Base-by-base conservation (phyloP, 2,113 vertebrate species). In the Tragelaphus buxtoni region DNA sequence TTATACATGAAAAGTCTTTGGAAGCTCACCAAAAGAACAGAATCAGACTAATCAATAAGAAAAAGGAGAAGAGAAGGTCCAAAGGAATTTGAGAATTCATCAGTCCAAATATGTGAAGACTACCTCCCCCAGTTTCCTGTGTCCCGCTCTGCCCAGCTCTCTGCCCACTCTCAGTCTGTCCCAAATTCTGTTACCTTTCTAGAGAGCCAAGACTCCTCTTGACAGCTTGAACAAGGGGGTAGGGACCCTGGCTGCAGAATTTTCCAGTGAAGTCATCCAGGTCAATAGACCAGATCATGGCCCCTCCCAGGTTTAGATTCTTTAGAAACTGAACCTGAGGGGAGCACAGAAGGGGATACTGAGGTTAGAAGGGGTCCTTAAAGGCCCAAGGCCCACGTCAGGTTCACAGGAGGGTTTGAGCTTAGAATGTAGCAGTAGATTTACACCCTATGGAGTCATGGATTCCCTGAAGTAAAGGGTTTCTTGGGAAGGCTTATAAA, bases 261-360 rank as follows among this genome's bases (percentile, higher is more conserved):
- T 88, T 28, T n/a, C 98, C 99, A 22, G 63, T 61, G 76, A 99
- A 99, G 98, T 99, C 99, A 93, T 99, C 99, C 96, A 99, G 92
- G 96, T 99, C 99, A 95, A 99, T 88, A 42, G 98, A 97, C 99
- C 98, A 99, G 39, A 99, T 98, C 96, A 98, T 98, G 56, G 98
- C 99, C 5, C 99, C 99, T 55, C 99, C 99, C 82, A 99, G 91
- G 7, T 96, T 96, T 69, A 95, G 90, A 30, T 94, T 86, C 63
- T 98, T 99, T 97, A 99, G 82, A 96, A 98, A 99, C n/a, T 98
- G 82, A 91, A 98, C 99, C 99, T 99, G 76, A 24, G 61, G 35
- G 80, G 69, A 88, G 53, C 45, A 89, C 39, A 65, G 18, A 93
- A 47, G 5, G 51, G 56, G n/a, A n/a, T 47, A 77, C 2, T 49